These are phyloP conservation scores for Pluvialis apricaria DNA, from an alignment of 2,113 vertebrate species.

Conservation along the genomic window DNA sequence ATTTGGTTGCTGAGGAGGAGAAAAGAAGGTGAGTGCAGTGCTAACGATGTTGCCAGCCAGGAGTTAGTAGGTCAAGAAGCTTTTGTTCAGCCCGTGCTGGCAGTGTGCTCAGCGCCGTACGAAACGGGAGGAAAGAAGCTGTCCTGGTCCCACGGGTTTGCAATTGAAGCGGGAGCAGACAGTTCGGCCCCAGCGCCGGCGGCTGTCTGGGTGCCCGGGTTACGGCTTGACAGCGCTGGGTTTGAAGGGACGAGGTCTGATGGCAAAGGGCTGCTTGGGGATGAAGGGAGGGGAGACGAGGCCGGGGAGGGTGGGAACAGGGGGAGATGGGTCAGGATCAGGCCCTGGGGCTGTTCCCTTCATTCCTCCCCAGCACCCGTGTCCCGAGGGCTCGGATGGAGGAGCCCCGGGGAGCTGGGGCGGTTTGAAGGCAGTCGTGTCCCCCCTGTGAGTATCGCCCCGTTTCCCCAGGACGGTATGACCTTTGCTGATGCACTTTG, in stretches of 20 bases:
- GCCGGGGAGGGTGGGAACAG: not conserved
- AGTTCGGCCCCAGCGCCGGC: not conserved
- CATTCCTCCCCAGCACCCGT: rapidly evolving
- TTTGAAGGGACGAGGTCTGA: not conserved
- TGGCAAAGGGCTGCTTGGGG: not conserved
- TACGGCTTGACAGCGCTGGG: not conserved
- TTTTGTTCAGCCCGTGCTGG: conserved; percentile 38
- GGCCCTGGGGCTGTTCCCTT: rapidly evolving
- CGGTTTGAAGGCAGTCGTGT: not conserved
- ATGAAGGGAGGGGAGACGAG: not conserved
- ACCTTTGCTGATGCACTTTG: not conserved
- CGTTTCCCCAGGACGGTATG: rapidly evolving
- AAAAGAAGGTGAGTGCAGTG: conserved; percentile 23
- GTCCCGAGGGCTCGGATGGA: rapidly evolving
- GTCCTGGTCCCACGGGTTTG: not conserved
- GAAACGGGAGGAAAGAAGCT: conserved; percentile 26
- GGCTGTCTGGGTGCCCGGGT: not conserved
- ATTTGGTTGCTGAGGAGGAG: not conserved
- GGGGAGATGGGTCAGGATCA: not conserved
- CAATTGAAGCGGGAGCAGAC: not conserved
- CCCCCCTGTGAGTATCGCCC: rapidly evolving
- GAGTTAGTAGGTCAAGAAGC: conserved; percentile 61
- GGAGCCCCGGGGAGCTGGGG: not conserved
- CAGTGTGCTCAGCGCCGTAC: not conserved
- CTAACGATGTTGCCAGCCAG: conserved; percentile 21